Percentiles rank a stretch among this genome's conserved stretches.
phyloP scores from a whole-genome alignment of 2,113 vertebrate species.

The Athene cunicularia region DNA sequence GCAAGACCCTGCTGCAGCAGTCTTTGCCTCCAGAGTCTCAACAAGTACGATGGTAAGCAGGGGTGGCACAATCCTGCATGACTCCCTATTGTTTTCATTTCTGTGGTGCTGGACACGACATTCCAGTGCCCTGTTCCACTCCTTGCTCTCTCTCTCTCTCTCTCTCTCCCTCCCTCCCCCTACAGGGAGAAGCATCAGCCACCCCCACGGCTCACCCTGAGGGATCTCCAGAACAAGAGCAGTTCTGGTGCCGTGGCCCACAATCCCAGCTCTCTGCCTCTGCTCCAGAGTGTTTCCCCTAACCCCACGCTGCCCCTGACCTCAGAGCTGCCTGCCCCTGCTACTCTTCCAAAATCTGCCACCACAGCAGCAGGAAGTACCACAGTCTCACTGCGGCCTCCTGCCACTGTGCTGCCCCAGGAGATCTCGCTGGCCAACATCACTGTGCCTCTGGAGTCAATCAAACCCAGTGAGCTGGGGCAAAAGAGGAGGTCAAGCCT shows the following conservation, averaged over 20 bases:
- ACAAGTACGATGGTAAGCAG: slow-evolving; percentile 91
- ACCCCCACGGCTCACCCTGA: slow-evolving; percentile 83
- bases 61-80: accelerated
- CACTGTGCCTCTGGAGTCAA: slow-evolving; percentile 91
- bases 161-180: neutral
- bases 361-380: neutral
- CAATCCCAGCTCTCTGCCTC: slow-evolving; percentile 7
- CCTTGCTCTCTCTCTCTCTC: neutral
- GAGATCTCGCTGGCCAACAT: slow-evolving; percentile 86
- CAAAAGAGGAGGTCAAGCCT: neutral
- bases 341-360: neutral
- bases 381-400: neutral
- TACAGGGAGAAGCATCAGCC: slow-evolving; percentile 90
- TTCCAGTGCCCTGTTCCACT: neutral
- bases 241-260: slow-evolving; percentile 11
- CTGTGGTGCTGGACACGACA: neutral
- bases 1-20: slow-evolving; percentile 92
- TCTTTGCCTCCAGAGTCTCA: slow-evolving; percentile 90
- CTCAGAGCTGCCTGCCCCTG: slow-evolving; percentile 40
- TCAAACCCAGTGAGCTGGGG: slow-evolving; percentile 91
- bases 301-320: slow-evolving; percentile 58
- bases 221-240: slow-evolving; percentile 90
- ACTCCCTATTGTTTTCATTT: neutral
- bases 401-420: slow-evolving; percentile 40
- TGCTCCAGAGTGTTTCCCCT: slow-evolving; percentile 52